Base-by-base conservation (phyloP, 2,888 invertebrate genomes). In the Aproaerema taeniolella region DNA sequence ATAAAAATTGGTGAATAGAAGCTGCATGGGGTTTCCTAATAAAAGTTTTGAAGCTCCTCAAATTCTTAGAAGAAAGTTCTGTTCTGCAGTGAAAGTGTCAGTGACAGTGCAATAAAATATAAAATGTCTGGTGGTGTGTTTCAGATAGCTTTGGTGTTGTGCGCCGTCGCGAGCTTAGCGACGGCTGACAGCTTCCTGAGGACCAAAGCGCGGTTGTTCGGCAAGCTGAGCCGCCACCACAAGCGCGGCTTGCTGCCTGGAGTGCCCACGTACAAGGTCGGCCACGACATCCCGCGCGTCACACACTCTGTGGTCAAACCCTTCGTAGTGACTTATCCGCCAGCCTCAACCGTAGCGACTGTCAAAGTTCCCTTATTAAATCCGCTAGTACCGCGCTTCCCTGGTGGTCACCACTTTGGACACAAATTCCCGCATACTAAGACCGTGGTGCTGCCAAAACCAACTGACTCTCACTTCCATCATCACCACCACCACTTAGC, bases 231-330 rank as follows among this genome's bases (percentile, higher is more conserved):
- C 16, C 75, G 70, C 49, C 85, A 85, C 34, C 75, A 80, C 55
- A 86, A 86, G 52, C 67, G 83, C 7, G 85, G 86, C 41, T 67
- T 78, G 9, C 60, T 79, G 31, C 72, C 81, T 7, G 46, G 63
- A 2, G 63, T 87, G n/a, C 87, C 87, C 0, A 68, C 87, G 2
- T 88, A 67, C 61, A 88, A 88, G 42, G 67, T 82, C 4, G 87
- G 87, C 24, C 75, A 86, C 42, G 87, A 87, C 46, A 79, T 86
- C 32, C 86, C 87, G 0, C 70, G 60, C 4, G 80, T 87, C 10
- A 78, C 83, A 0, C 87, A 87, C 51, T 87, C 87, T 1, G 61
- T 87, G 6, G 56, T 87, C 10, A 87, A 87, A 49, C 87, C 87
- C 0, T 46, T 87, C 4, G 76, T 87, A 8, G 85, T 87, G 1